phyloP scores from a whole-genome alignment of 1,140 invertebrate species.

The Psilanteris sp. region DNA sequence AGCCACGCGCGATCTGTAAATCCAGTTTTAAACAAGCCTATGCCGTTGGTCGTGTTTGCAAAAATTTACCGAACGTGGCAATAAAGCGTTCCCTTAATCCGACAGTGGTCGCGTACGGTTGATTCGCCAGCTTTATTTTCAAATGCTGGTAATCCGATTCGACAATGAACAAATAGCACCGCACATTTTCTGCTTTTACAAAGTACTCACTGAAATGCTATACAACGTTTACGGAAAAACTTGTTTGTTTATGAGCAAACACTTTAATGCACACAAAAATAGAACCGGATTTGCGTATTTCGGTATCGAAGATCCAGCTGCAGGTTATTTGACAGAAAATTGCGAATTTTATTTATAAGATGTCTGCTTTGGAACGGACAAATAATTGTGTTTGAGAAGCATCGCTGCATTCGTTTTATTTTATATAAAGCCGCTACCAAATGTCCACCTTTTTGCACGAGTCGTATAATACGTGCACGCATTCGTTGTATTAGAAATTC shows the following conservation, averaged over 20 bases:
- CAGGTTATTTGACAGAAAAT: too few relatives aligned
- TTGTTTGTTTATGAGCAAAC: slow-evolving; percentile 48
- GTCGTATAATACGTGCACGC: too few relatives aligned
- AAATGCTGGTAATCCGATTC: slow-evolving; percentile 65
- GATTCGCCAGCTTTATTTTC: slow-evolving; percentile 65
- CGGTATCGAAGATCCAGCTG: background rate
- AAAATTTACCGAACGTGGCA: slow-evolving; percentile 57
- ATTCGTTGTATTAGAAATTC: too few relatives aligned
- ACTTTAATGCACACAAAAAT: slow-evolving; percentile 31
- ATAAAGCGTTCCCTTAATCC: slow-evolving; percentile 62
- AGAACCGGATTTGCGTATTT: slow-evolving; percentile 15
- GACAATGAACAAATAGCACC: slow-evolving; percentile 64
- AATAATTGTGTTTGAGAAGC: too few relatives aligned
- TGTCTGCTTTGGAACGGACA: background rate
- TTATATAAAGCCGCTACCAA: too few relatives aligned
- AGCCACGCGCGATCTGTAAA: slow-evolving; percentile 38
- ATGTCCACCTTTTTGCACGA: too few relatives aligned
- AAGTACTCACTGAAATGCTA: slow-evolving; percentile 31
- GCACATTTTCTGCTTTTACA: slow-evolving; percentile 58
- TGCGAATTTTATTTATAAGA: too few relatives aligned
- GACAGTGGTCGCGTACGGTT: slow-evolving; percentile 56
- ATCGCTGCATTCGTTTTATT: too few relatives aligned
- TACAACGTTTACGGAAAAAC: slow-evolving; percentile 44
- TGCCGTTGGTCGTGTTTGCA: slow-evolving; percentile 29
- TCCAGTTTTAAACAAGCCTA: slow-evolving; percentile 59